Percentiles rank a stretch among this genome's conserved stretches.
Evolutionary conservation across 2,797 vertebrate genomes (phyloP).

Genomic region (Poecilia wingei): DNA sequence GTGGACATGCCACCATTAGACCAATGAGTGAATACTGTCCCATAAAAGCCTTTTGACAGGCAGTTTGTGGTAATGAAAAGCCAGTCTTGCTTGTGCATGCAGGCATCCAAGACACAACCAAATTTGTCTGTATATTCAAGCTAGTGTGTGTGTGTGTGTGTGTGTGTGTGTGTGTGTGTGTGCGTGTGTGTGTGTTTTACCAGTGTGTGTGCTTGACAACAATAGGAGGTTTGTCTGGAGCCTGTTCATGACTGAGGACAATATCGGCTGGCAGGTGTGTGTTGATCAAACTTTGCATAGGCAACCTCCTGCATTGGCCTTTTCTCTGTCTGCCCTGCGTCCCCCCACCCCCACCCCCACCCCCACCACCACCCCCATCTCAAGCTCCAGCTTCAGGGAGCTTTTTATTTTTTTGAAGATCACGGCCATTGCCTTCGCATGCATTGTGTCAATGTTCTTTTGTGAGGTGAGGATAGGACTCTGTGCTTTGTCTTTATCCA

Average conservation of each 20-base stretch:
- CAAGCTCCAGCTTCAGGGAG: conserved; percentile 25
- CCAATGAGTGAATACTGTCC: conserved; percentile 46
- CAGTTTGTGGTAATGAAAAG: conserved; percentile 64
- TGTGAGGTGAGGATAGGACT: conserved; percentile 60
- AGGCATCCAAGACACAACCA: conserved; percentile 55
- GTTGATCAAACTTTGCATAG: conserved; percentile 82
- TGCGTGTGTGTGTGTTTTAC: conserved; percentile 21
- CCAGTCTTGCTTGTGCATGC: conserved; percentile 66
- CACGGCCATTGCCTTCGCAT: conserved; percentile 40
- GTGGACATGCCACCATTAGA: conserved; percentile 55
- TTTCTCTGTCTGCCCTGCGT: conserved; percentile 38
- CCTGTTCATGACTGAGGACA: conserved; percentile 63
- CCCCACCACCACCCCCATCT: conserved; percentile 19
- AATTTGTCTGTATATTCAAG: conserved; percentile 32
- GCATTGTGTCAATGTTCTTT: conserved; percentile 73
- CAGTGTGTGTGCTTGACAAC: conserved; percentile 59
- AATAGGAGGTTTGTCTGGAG: conserved; percentile 80
- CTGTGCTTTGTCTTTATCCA: conserved; percentile 60
- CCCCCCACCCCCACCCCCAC: conserved; percentile 23
- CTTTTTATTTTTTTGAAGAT: conserved; percentile 43
- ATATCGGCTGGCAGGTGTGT: conserved; percentile 81
- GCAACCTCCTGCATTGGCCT: conserved; percentile 56
- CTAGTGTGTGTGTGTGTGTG: conserved; percentile 7
- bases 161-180: conserved; percentile 1
- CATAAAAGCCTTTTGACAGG: conserved; percentile 63